Conservation (phyloP, 1,140 invertebrate species). For the Leptinotarsa lineolata region DNA sequence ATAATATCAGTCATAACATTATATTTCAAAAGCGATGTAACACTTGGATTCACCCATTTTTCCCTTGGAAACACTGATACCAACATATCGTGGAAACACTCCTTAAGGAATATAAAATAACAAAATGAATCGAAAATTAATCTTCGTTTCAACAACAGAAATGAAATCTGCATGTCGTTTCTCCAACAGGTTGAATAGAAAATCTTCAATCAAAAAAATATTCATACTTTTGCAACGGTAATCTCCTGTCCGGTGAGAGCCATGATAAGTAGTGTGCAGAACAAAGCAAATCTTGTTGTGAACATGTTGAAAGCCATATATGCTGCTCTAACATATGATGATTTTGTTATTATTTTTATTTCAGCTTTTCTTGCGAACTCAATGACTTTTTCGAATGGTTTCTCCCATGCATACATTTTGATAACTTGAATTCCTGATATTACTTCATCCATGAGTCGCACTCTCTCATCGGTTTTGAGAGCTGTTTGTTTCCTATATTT, state of each 20-base stretch:
- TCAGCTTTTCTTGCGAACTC: constrained; percentile 63
- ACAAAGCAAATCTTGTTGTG: constrained; percentile 69
- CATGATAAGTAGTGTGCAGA: constrained; percentile 66
- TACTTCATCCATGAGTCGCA: constrained; percentile 79
- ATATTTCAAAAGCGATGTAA: too few relatives aligned
- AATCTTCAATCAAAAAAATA: too few relatives aligned
- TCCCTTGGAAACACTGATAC: too few relatives aligned
- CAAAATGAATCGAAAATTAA: too few relatives aligned
- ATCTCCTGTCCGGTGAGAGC: constrained; percentile 60
- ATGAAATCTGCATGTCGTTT: too few relatives aligned
- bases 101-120: too few relatives aligned
- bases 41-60: too few relatives aligned
- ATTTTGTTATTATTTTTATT: constrained; percentile 64
- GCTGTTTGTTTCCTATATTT: constrained; percentile 67
- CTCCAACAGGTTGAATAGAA: too few relatives aligned
- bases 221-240: constrained; percentile 52
- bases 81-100: too few relatives aligned
- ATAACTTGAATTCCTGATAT: constrained; percentile 73
- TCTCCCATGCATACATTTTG: constrained; percentile 81
- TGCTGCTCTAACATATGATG: constrained; percentile 70
- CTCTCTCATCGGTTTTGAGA: constrained; percentile 71
- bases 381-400: constrained; percentile 67
- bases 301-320: constrained; percentile 74
- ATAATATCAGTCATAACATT: too few relatives aligned
- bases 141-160: too few relatives aligned